phyloP scores from a whole-genome alignment of 2,113 vertebrate species.

The Heloderma charlesbogerti region DNA sequence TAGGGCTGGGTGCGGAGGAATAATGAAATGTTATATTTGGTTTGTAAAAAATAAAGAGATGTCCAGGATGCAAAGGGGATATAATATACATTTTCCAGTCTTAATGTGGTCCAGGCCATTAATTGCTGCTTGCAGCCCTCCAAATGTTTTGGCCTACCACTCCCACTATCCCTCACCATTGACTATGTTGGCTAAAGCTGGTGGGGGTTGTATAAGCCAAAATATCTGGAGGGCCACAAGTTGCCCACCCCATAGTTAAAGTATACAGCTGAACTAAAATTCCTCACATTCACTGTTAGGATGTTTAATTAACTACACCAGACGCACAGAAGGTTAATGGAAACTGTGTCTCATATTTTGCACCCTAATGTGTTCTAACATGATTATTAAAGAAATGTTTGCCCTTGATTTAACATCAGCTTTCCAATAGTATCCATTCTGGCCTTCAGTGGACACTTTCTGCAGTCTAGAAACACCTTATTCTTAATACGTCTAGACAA shows the following conservation, averaged over 20 bases:
- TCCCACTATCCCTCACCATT: neutral
- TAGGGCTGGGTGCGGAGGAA: neutral
- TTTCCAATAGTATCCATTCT: neutral
- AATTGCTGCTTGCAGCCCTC: neutral
- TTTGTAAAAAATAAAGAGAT: neutral
- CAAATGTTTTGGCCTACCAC: neutral
- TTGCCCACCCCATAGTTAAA: neutral
- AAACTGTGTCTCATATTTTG: neutral
- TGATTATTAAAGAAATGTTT: neutral
- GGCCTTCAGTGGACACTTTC: neutral
- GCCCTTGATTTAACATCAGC: neutral
- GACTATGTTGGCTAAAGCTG: neutral
- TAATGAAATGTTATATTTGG: neutral
- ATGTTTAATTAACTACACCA: neutral
- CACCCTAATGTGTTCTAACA: neutral
- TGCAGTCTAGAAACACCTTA: neutral
- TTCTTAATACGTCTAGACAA: constrained; percentile 4
- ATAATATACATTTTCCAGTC: constrained; percentile 1
- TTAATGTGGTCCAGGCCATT: neutral
- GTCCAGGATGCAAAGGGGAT: neutral
- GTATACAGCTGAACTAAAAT: neutral
- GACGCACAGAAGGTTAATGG: neutral
- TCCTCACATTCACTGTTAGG: neutral
- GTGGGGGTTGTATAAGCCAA: neutral
- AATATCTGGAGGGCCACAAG: neutral